These are phyloP conservation scores for Syritta pipiens DNA, from an alignment of 2,888 invertebrate genomes.

Conservation along the genomic window DNA sequence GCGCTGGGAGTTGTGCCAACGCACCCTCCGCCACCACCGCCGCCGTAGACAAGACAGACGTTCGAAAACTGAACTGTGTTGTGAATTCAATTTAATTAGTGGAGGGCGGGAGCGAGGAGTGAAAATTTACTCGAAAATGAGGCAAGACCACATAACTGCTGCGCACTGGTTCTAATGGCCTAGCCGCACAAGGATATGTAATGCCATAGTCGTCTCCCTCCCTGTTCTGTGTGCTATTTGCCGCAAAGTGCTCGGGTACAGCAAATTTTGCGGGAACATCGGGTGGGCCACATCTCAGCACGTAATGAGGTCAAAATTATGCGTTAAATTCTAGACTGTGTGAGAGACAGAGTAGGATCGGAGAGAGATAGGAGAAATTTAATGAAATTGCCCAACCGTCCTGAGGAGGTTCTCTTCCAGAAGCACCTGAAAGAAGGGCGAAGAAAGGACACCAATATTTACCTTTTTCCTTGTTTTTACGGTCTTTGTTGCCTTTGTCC, in stretches of 20 bases:
- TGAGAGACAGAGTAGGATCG: no score
- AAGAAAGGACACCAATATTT: conserved; percentile 77
- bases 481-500: conserved; percentile 75
- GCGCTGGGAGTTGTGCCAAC: conserved; percentile 41
- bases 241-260: conserved; percentile 11
- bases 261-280: conserved; percentile 27
- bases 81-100: conserved; percentile 67
- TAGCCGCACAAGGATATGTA: conserved; percentile 19
- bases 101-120: conserved; percentile 10
- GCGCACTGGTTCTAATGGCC: conserved; percentile 49
- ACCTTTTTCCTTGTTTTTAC: conserved; percentile 80
- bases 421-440: no score
- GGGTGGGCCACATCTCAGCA: conserved; percentile 7
- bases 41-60: conserved; percentile 32
- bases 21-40: no score
- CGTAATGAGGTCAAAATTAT: conserved; percentile 58
- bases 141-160: conserved; percentile 52
- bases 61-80: conserved; percentile 33
- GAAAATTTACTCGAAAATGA: conserved; percentile 52
- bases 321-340: conserved; percentile 22
- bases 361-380: background rate
- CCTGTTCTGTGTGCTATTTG: background rate
- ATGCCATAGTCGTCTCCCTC: no score
- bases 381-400: conserved; percentile 28
- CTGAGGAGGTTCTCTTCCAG: no score